Conservation (phyloP, 2,113 vertebrate genomes). For the Tachysurus vachellii region DNA sequence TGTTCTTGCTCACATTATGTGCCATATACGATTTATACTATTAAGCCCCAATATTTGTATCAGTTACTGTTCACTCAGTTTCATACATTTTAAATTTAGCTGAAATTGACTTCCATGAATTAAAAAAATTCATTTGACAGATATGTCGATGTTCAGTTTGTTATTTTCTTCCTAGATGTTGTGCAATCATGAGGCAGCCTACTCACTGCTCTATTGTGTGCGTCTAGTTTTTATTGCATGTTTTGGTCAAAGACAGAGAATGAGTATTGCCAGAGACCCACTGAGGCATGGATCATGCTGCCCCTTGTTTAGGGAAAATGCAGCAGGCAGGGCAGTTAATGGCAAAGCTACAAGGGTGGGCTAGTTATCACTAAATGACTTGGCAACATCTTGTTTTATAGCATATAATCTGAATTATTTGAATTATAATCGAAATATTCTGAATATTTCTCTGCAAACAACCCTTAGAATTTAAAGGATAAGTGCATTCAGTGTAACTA, state of each 20-base stretch:
- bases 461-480: not conserved
- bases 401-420: not conserved
- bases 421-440: too few relatives aligned
- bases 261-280: not conserved
- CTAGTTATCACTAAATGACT: not conserved
- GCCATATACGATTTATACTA: conserved; percentile 1
- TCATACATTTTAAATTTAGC: not conserved
- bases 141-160: not conserved
- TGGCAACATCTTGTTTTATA: not conserved
- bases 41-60: not conserved
- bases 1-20: not conserved
- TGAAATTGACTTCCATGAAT: not conserved
- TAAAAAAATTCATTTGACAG: not conserved
- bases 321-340: not conserved
- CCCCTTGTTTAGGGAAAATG: not conserved
- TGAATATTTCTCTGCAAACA: not conserved
- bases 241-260: not conserved
- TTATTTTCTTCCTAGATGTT: not conserved
- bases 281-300: not conserved
- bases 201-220: not conserved
- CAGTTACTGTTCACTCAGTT: not conserved
- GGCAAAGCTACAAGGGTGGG: not conserved
- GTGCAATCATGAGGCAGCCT: not conserved
- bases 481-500: not conserved
- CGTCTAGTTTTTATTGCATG: not conserved